A percentile compares a stretch with the other conserved stretches of the same genome.
Conservation (phyloP, 2,113 vertebrate genomes). For the Falco punctatus region DNA sequence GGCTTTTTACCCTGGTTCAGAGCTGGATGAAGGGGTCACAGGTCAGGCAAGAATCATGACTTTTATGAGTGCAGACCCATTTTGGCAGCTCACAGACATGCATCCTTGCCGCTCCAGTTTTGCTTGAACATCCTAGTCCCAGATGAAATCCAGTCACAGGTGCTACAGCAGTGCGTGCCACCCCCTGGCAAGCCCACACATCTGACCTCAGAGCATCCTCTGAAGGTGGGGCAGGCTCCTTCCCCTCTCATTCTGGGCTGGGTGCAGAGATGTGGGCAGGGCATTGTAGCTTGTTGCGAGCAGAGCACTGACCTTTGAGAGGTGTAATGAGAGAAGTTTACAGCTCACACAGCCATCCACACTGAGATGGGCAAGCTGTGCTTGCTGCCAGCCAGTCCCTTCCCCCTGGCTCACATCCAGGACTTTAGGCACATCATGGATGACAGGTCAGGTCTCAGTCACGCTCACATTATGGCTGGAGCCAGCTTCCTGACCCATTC, state of each 20-base stretch:
- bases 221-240: not conserved
- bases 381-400: not conserved
- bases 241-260: not conserved
- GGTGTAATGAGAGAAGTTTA: not conserved
- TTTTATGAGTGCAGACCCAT: not conserved
- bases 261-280: not conserved
- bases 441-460: not conserved
- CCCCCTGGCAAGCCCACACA: not conserved
- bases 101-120: not conserved
- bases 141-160: not conserved
- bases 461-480: not conserved
- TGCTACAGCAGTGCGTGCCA: not conserved
- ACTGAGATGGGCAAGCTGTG: not conserved
- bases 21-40: not conserved
- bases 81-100: not conserved
- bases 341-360: not conserved
- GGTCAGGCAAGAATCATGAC: not conserved
- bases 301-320: not conserved
- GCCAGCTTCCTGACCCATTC: not conserved
- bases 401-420: not conserved
- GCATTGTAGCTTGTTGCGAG: accelerated
- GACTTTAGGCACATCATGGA: not conserved
- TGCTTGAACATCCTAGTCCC: not conserved
- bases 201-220: not conserved
- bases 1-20: not conserved